These are phyloP conservation scores for Lasioglossum vierecki DNA, from an alignment of 2,888 invertebrate genomes.

Conservation along the genomic window DNA sequence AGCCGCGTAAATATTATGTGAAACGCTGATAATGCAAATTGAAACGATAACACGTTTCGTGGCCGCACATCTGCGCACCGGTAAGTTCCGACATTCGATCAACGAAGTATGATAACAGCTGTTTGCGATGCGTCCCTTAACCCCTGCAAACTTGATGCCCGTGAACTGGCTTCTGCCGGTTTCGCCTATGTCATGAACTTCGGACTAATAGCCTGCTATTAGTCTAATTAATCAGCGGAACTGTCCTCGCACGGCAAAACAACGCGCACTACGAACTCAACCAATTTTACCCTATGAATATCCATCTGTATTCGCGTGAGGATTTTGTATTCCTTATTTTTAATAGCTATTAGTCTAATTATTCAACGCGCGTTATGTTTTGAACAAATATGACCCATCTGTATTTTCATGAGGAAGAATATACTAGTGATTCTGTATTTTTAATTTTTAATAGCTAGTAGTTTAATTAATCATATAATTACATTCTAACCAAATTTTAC, in stretches of 20 bases:
- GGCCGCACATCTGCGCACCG: conserved; percentile 23
- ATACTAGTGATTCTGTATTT: too few species aligned
- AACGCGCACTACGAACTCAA: not conserved
- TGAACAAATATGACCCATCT: too few species aligned
- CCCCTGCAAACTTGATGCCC: not conserved
- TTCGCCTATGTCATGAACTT: not conserved
- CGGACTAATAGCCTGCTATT: not conserved
- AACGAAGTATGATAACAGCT: conserved; percentile 35
- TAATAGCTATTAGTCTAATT: too few species aligned
- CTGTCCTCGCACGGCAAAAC: not conserved
- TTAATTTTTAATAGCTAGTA: too few species aligned
- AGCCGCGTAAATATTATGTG: conserved; percentile 20
- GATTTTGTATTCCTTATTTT: too few species aligned
- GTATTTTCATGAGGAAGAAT: too few species aligned
- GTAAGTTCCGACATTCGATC: conserved; percentile 27
- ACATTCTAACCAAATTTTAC: too few species aligned
- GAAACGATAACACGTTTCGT: conserved; percentile 45
- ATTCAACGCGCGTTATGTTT: too few species aligned
- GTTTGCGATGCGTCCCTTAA: not conserved
- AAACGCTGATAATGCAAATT: conserved; percentile 52
- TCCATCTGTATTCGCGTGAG: too few species aligned
- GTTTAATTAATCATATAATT: too few species aligned
- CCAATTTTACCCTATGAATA: not conserved
- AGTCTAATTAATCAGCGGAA: conserved; percentile 1
- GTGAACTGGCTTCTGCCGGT: not conserved